Evolutionary conservation across 2,888 invertebrate species (phyloP).

Genomic region (Bombylius major): DNA sequence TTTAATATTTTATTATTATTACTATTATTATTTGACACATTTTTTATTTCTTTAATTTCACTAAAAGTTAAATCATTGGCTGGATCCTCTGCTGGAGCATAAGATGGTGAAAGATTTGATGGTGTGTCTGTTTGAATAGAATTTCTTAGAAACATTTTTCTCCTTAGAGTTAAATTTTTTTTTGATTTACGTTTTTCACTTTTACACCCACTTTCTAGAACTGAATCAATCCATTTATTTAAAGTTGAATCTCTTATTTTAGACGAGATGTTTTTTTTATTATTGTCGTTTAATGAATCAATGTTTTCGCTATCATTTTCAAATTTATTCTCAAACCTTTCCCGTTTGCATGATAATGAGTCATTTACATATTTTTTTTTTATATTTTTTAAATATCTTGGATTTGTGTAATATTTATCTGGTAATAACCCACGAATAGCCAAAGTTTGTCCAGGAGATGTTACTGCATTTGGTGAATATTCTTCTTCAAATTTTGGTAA

Average conservation of each 20-base stretch:
- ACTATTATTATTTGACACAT: not conserved
- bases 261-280: conserved; percentile 20
- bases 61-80: conserved; percentile 32
- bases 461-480: conserved; percentile 29
- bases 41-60: conserved; percentile 3
- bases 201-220: conserved; percentile 33
- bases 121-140: conserved; percentile 17
- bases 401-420: conserved; percentile 30
- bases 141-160: conserved; percentile 26
- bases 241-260: conserved; percentile 33
- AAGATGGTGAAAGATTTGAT: conserved; percentile 26
- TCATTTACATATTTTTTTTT: not conserved
- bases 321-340: not conserved
- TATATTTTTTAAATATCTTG: conserved; percentile 24
- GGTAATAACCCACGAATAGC: conserved; percentile 29
- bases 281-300: not conserved
- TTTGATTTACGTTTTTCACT: conserved; percentile 24
- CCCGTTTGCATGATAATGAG: not conserved
- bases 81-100: conserved; percentile 34
- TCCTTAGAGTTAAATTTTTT: conserved; percentile 28
- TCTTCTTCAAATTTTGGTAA: conserved; percentile 32
- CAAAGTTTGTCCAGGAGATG: conserved; percentile 26
- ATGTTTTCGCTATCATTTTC: not conserved
- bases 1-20: not conserved
- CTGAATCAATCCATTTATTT: conserved; percentile 34